Base-by-base conservation (phyloP, 2,113 vertebrate species). In the Aspiorhynchus laticeps region DNA sequence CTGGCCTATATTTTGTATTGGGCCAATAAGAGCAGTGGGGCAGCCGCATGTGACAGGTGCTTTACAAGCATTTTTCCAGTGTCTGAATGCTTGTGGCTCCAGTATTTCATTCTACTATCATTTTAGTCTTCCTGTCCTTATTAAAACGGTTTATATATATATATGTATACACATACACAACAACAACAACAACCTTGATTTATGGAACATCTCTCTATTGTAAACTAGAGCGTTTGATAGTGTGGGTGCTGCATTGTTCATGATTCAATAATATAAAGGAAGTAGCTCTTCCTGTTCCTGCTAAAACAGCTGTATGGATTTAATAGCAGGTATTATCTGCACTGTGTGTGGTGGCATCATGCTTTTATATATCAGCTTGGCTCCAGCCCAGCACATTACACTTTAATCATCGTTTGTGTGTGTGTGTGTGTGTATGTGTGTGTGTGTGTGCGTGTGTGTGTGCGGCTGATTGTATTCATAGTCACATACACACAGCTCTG, bases 371-470 rank as follows among this genome's bases (percentile, higher is more conserved):
- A 8, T 61, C 7, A 63, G 19, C 56, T 81, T 43, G 53, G 78
- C 31, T 80, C 48, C 14, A 61, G 33, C 78, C 51, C 48, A 79
- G 76, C 33, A 80, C 53, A 73, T 41, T n/a, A 38, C 19, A 38
- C 78, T 59, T 80, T 80, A 80, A 80, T 80, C 78, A 80, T 80
- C 53, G n/a, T 10, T 65, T 78, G 26, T 78, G 17, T 53, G 76
- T 59, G 53, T 61, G 21, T 63, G 24, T 56, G 53, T 56, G 53
- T 56, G 61, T 24, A 24, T 61, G 59, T n/a, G 21, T 61, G 59
- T 61, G 56, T 61, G 8, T 61, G 31, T 80, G 46, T 78, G 28
- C 59, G 19, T 56, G 76, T 61, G 56, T 63, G 24, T 43, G n/a
- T 63, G 24, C 1, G 7, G 24, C 38, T 65, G 7, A 81, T 43